Conservation (phyloP, 2,888 invertebrate genomes). For the Branchipolynoe longqiensis region DNA sequence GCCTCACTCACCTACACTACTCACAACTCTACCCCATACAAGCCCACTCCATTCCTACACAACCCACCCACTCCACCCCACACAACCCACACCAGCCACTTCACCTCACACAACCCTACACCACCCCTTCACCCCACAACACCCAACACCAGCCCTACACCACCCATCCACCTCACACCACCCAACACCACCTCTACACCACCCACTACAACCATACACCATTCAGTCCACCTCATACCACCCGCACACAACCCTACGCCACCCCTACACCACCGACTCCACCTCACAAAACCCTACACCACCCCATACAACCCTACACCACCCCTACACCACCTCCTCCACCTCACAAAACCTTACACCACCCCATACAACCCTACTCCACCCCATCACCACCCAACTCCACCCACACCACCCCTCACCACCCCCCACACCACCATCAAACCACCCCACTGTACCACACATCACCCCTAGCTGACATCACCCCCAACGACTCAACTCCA, state of each 20-base stretch:
- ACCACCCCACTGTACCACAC: not conserved
- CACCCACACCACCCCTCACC: not conserved
- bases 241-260: not conserved
- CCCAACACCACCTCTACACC: not conserved
- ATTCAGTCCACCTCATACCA: not conserved
- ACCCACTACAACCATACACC: not conserved
- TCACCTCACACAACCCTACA: conserved; percentile 1
- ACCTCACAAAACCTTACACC: not conserved
- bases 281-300: not conserved
- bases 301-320: no score
- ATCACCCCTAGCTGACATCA: not conserved
- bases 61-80: not conserved
- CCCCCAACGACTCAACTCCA: not conserved
- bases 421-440: not conserved
- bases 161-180: not conserved
- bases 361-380: not conserved
- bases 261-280: no score
- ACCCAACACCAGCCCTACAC: not conserved
- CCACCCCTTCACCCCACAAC: not conserved
- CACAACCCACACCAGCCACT: not conserved
- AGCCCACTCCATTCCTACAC: not conserved
- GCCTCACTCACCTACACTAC: no score
- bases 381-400: not conserved
- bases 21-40: no score
- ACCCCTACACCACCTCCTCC: no score